Base-by-base conservation (phyloP, 2,888 invertebrate species). In the Epicampocera succincta region DNA sequence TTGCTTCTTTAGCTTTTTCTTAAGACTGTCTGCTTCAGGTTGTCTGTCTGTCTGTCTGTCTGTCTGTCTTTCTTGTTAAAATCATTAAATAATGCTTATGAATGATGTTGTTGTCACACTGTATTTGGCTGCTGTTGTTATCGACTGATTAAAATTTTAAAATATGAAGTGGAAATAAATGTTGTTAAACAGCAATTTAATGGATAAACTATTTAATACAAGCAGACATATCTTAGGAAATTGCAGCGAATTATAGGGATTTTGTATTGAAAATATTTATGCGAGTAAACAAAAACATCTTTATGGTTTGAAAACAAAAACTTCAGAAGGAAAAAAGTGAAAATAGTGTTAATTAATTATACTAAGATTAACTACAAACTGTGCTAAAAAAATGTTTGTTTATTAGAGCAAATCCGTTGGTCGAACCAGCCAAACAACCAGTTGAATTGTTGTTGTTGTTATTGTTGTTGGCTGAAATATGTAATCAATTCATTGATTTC, bases 111-210 rank as follows among this genome's bases (percentile, higher is more conserved):
- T 71, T 77, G 77, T 78, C 72, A 60, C 56, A 56, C 60, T 48
- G 60, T 60, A 25, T 19, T 56, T 56, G 63, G 33, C 58, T 66
- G 75, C 42, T 75, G 66, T 66, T 33, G 63, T 40, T 73, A 38
- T 71, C 44, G 50, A 58, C 50, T 77, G 68, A 71, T 74, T 78
- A 74, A 71, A 66, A 66, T 66, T 61, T 69, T 71, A 69, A 74
- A 69, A 78, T 78, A 77, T 73, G 68, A 81, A 81, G 81, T 81
- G 81, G 81, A 77, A 77, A 81, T 73, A 72, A 73, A 77, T 73
- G 76, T 73, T 77, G 76, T 69, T 77, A 48, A 73, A 63, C 76
- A 69, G 61, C 81, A 61, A 77, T 68, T 76, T 81, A 81, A 82
- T 82, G 71, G 56, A 82, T 82, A 72, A 54, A 61, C 65, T 71